Evolutionary conservation across 2,888 invertebrate genomes (phyloP), one percentile per base, ranked within the genome.

Genomic region (Drosophila putrida): DNA sequence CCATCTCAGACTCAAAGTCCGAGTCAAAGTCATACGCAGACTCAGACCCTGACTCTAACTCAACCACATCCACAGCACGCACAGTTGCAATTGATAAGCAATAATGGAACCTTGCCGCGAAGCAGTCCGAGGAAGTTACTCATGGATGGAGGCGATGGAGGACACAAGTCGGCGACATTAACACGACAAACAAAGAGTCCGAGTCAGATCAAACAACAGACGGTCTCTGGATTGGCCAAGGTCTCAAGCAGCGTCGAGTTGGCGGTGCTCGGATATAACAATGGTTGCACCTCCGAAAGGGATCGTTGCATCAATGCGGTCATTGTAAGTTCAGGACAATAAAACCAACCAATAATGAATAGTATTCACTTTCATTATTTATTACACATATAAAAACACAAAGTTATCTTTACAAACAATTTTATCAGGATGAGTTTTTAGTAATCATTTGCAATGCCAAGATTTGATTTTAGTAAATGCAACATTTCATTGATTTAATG

Each of bases 291-390:
- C 55, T 71, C 76, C 13, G 90, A 92, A 46, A 79, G 91, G 41
- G 91, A 92, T 85, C 90, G 92, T 69, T 93, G 93, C 81, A 91
- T 93, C 65, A 92, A 90, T 81, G 92, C 92, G 62, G 92, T 93
- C 61, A 91, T 92, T 82, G 93, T 93, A 91, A 93, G 93, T 90
- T 50, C 3, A 6, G 39, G 41, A 39, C 6, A 31, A 31, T 5
- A 9, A 6, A 9, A 6, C 8, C 9, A 31, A 31, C 20, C 20
- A 20, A 20, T 3, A 20, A 20, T 20, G 20, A 20, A 20, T 20
- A 20, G 3, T 20, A 20, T 20, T 20, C 20, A 20, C 20, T 20
- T 20, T 20, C 2, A 20, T 20, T 20, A 20, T 20, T 20, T 20
- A 20, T 20, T 20, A 2, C 20, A 20, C 20, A 20, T 20, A 20